Base-by-base conservation (phyloP, 1,140 invertebrate species). In the Maconellicoccus hirsutus region DNA sequence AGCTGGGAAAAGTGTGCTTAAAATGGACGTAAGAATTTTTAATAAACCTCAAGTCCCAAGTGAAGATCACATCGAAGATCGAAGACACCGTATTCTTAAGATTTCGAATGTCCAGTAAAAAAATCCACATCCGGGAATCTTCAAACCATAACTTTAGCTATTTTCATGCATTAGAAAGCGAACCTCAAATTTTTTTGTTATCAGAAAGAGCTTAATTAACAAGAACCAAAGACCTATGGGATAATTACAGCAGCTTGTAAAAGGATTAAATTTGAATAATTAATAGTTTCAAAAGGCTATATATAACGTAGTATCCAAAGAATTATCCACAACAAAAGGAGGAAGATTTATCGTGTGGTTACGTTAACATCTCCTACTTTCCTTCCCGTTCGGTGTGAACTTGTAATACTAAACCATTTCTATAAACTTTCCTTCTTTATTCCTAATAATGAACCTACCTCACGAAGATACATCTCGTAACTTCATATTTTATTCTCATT, bases 181-280 rank as follows among this genome's bases (percentile, higher is more conserved):
- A 33, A 33, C 29, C 4, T 52, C 42, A 3, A 16, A 23, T 25
- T 25, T 26, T 66, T 19, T 66, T 66, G 2, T 66, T 66, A n/a
- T 66, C 21, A 66, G 16, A 23, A 8, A 52, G 3, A 19, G 19
- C 25, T 66, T 66, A 66, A 25, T 66, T 26, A 25, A 66, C 21
- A 66, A 23, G 61, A 66, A 66, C 3, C 16, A 66, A 66, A 66
- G 10, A 23, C 22, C 61, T 66, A 23, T 19, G 25, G 22, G 21
- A 66, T 66, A 66, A 66, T 66, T 66, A 66, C 61, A 66, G 19
- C 61, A 25, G 21, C 61, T 66, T 66, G 61, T 66, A 66, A 66
- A 25, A 26, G 61, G 61, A 66, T 66, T 66, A 66, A 23, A 66
- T 66, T 66, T 66, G 61, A 66, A 66, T 66, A 66, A 66, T 66